Percentiles rank a stretch among this genome's conserved stretches.
These are phyloP conservation scores for Palloptera scutellata DNA, from an alignment of 2,888 invertebrate genomes.

Conservation along the genomic window DNA sequence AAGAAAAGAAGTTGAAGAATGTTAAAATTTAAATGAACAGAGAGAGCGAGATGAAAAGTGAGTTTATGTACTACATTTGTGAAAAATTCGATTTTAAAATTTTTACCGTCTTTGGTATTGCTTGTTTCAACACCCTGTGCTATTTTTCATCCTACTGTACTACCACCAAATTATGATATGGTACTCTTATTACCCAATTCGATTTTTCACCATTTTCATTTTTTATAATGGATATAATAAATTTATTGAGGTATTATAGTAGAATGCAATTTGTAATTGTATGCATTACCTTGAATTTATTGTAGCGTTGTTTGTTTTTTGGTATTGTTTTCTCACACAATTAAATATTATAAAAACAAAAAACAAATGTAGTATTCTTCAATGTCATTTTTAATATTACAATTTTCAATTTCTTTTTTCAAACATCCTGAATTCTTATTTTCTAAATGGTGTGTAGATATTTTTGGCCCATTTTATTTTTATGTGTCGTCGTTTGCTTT, in stretches of 20 bases:
- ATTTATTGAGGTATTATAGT: slow-evolving; percentile 2
- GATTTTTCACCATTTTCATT: slow-evolving; percentile 39
- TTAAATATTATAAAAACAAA: not conserved
- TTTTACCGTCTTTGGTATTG: too few species aligned
- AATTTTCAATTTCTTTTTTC: not conserved
- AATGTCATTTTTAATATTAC: too few species aligned
- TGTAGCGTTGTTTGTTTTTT: not conserved
- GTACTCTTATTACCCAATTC: slow-evolving; percentile 25
- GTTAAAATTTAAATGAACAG: too few species aligned
- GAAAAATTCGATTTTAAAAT: too few species aligned
- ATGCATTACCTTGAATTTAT: slow-evolving; percentile 10
- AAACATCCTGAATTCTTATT: slow-evolving; percentile 2
- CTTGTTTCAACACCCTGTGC: not conserved
- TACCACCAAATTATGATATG: not conserved
- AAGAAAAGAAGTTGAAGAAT: too few species aligned
- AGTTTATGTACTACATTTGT: too few species aligned
- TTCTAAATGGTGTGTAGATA: slow-evolving; percentile 24
- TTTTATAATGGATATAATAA: slow-evolving; percentile 6
- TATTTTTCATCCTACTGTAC: not conserved
- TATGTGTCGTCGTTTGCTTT: slow-evolving; percentile 1
- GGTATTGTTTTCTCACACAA: not conserved
- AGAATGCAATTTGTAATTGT: slow-evolving; percentile 1
- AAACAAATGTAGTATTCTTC: too few species aligned
- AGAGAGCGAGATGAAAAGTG: too few species aligned
- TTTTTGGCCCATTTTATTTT: slow-evolving; percentile 29